Percentiles rank a stretch among this genome's conserved stretches.
These are phyloP conservation scores for Podarcis muralis DNA, from an alignment of 2,113 vertebrate genomes.

Conservation along the genomic window DNA sequence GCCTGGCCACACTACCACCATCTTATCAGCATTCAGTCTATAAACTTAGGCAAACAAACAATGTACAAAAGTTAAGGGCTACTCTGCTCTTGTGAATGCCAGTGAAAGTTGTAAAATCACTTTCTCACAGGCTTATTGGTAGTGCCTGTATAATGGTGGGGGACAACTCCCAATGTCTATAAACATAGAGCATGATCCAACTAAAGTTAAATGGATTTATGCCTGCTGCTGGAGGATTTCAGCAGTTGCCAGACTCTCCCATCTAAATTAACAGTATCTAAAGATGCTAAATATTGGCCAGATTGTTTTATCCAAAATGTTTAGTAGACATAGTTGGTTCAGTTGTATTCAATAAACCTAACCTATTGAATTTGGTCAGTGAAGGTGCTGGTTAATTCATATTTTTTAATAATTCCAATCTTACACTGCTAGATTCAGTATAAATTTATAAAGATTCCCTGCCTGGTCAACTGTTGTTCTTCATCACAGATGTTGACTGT, in stretches of 20 bases:
- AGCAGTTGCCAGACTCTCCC: neutral
- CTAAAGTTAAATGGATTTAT: neutral
- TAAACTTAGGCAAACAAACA: neutral
- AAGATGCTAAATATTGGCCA: neutral
- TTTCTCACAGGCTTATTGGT: neutral
- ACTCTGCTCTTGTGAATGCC: neutral
- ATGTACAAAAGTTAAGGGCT: neutral
- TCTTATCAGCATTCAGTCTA: no score
- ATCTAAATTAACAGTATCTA: neutral
- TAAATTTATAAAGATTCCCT: neutral
- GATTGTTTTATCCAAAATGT: neutral
- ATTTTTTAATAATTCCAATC: neutral
- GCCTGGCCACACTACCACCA: no score
- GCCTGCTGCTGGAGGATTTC: neutral
- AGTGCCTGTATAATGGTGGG: neutral
- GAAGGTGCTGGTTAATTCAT: neutral
- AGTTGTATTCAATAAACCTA: neutral
- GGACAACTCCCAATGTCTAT: neutral
- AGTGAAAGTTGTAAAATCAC: neutral
- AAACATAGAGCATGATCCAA: neutral
- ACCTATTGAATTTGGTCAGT: neutral
- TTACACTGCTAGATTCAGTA: neutral
- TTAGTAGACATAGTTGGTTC: neutral
- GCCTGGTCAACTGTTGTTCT: neutral
- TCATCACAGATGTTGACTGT: neutral